These are phyloP conservation scores for Phengaris arion DNA, from an alignment of 2,888 invertebrate genomes.

Conservation along the genomic window DNA sequence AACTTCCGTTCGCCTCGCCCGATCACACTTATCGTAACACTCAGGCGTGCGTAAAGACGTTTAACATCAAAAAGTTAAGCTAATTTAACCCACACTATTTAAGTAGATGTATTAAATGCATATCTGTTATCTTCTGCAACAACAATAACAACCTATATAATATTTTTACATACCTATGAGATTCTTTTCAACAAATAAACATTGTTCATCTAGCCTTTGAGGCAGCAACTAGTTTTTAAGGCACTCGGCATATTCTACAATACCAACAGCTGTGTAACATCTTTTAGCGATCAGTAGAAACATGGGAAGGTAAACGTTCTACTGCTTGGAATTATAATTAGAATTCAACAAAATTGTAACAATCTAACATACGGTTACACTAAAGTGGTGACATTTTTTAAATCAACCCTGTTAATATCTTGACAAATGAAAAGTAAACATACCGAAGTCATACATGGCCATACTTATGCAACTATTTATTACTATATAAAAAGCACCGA, in stretches of 20 bases:
- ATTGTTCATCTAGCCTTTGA: too few species aligned
- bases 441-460: neutral
- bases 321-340: neutral
- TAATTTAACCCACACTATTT: too few species aligned
- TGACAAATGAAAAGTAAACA: neutral
- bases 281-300: neutral
- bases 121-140: neutral
- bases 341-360: neutral
- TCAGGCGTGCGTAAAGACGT: too few species aligned
- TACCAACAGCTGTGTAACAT: neutral
- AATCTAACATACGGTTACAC: neutral
- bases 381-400: neutral
- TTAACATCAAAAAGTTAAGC: too few species aligned
- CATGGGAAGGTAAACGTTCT: neutral
- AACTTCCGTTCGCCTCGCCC: too few species aligned
- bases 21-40: too few species aligned
- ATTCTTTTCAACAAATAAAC: neutral
- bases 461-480: neutral
- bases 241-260: neutral
- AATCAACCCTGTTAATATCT: neutral
- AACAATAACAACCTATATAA: neutral
- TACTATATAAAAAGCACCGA: neutral
- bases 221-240: neutral
- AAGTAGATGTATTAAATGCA: neutral
- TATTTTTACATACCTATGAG: neutral